phyloP scores from a whole-genome alignment of 2,113 vertebrate genomes.

The Urocitellus parryii region DNA sequence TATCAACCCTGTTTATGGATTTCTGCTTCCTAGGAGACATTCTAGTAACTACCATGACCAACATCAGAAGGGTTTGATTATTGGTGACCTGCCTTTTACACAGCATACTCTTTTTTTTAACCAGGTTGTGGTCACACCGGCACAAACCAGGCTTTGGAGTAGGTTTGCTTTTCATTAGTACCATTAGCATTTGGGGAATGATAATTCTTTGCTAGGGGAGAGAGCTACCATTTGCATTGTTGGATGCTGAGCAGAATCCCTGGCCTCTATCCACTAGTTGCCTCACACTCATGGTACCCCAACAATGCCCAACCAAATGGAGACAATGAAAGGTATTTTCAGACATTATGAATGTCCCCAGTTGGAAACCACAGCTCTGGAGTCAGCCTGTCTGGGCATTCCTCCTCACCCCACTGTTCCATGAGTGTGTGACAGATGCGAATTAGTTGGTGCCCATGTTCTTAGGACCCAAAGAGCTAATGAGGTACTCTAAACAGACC shows the following conservation, averaged over 20 bases:
- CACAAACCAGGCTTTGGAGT: background rate
- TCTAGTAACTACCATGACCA: background rate
- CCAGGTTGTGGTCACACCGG: background rate
- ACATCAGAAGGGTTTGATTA: background rate
- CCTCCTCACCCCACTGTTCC: background rate
- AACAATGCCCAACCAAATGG: no score
- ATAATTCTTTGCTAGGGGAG: background rate
- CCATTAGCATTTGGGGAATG: background rate
- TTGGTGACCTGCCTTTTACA: background rate
- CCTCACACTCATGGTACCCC: background rate
- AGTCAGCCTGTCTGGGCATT: background rate
- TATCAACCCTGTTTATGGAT: background rate
- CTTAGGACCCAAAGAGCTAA: background rate
- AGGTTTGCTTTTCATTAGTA: background rate
- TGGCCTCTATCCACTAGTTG: background rate
- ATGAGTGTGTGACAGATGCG: background rate
- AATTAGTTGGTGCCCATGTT: background rate
- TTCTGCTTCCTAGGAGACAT: background rate
- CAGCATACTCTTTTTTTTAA: background rate
- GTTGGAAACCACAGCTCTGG: background rate
- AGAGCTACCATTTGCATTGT: background rate
- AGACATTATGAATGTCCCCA: background rate
- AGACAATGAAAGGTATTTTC: background rate
- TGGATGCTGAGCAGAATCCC: background rate
- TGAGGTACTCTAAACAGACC: background rate